Conservation (phyloP, 2,888 invertebrate species). For the Pyrrhia umbra region DNA sequence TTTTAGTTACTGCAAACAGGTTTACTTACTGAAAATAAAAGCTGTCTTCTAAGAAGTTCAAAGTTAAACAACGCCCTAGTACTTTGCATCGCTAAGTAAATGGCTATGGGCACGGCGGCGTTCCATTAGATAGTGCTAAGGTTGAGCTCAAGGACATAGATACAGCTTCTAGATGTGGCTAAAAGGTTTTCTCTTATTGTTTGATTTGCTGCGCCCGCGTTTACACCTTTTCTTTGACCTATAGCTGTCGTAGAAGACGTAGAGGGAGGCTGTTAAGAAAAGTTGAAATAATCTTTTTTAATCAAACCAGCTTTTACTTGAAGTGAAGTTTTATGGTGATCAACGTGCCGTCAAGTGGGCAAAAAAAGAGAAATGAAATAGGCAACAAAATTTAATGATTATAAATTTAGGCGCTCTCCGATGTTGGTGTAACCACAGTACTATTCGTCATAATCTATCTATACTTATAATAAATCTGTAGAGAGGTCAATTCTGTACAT, state of each 20-base stretch:
- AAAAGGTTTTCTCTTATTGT: conserved; percentile 37
- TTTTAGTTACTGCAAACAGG: neutral
- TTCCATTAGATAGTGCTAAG: conserved; percentile 57
- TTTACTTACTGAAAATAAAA: conserved; percentile 3
- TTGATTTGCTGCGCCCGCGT: conserved; percentile 23
- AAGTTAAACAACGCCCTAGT: conserved; percentile 42
- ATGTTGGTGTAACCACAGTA: too few relatives aligned
- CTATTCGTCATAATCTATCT: too few relatives aligned
- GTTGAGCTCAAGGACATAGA: conserved; percentile 38
- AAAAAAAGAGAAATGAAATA: too few relatives aligned
- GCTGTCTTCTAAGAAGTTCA: conserved; percentile 5
- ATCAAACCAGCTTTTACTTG: too few relatives aligned
- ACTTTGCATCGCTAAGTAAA: conserved; percentile 48
- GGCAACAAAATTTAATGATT: too few relatives aligned
- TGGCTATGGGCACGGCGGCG: conserved; percentile 51
- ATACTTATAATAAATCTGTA: too few relatives aligned
- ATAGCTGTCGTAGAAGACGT: conserved; percentile 5
- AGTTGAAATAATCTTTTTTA: too few relatives aligned
- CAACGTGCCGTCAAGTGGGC: too few relatives aligned
- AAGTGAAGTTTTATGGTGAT: too few relatives aligned
- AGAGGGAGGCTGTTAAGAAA: neutral
- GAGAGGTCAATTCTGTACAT: too few relatives aligned
- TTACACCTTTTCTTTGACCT: conserved; percentile 24
- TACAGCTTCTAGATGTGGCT: conserved; percentile 28
- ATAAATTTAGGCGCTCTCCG: too few relatives aligned